Evolutionary conservation across 2,113 vertebrate species (phyloP).

Genomic region (Ciconia maguari): DNA sequence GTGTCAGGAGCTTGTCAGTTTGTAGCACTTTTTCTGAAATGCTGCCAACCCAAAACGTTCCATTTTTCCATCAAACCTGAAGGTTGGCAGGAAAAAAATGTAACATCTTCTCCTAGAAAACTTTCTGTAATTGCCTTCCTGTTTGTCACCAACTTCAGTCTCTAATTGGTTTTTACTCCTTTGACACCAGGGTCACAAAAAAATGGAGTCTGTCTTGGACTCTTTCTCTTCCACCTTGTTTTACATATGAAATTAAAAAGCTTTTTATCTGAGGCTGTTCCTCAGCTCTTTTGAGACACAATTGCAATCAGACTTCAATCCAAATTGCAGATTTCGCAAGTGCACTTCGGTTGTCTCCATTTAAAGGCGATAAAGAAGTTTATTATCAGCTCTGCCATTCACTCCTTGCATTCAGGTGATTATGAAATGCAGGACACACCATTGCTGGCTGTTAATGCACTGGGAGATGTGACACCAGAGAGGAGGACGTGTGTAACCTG

Average conservation of each 20-base stretch:
- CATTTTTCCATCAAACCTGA: conserved; percentile 2
- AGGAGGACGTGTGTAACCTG: background rate
- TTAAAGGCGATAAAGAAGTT: background rate
- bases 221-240: background rate
- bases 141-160: background rate
- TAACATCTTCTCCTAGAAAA: background rate
- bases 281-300: background rate
- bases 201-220: background rate
- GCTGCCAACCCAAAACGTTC: background rate
- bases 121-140: background rate
- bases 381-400: background rate
- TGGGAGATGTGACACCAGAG: background rate
- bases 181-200: background rate
- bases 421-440: background rate
- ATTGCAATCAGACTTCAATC: background rate
- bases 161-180: background rate
- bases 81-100: background rate
- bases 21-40: conserved; percentile 17
- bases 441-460: background rate
- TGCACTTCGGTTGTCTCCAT: background rate
- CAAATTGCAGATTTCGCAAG: background rate
- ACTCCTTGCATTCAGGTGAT: background rate
- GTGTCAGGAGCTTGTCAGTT: conserved; percentile 23
- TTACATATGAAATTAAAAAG: background rate
- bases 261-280: background rate